A percentile compares a stretch with the other conserved stretches of the same genome.
Conservation (phyloP, 1,140 invertebrate species). For the Heliconius melpomene region DNA sequence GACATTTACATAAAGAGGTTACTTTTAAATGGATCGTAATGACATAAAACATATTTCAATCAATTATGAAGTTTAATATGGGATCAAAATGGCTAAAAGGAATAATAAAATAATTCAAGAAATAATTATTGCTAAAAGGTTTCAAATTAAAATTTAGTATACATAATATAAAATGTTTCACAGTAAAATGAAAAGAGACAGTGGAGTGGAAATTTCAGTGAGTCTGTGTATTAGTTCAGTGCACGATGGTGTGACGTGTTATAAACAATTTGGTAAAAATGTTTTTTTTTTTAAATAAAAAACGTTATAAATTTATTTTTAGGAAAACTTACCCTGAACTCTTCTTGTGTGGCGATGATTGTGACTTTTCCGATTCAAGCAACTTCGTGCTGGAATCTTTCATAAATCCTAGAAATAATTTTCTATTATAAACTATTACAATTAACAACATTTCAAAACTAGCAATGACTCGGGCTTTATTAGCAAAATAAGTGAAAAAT, state of each 20-base stretch:
- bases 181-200: conserved; percentile 37
- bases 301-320: conserved; percentile 4
- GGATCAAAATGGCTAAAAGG: no score
- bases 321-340: conserved; percentile 64
- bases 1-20: no score
- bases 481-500: conserved; percentile 22
- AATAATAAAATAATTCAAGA: no score
- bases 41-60: no score
- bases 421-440: conserved; percentile 12
- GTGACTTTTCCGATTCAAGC: conserved; percentile 72
- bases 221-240: conserved; percentile 61
- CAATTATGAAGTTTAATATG: no score
- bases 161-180: conserved; percentile 40
- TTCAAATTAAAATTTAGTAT: not conserved
- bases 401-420: conserved; percentile 62
- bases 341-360: conserved; percentile 74
- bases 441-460: not conserved
- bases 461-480: conserved; percentile 3
- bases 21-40: no score
- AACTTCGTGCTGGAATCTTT: conserved; percentile 75
- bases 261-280: conserved; percentile 45
- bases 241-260: conserved; percentile 51
- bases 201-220: conserved; percentile 19
- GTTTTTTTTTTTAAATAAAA: not conserved
- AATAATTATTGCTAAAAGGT: not conserved